Conservation (phyloP, 2,888 invertebrate genomes). For the Ametastegia equiseti region DNA sequence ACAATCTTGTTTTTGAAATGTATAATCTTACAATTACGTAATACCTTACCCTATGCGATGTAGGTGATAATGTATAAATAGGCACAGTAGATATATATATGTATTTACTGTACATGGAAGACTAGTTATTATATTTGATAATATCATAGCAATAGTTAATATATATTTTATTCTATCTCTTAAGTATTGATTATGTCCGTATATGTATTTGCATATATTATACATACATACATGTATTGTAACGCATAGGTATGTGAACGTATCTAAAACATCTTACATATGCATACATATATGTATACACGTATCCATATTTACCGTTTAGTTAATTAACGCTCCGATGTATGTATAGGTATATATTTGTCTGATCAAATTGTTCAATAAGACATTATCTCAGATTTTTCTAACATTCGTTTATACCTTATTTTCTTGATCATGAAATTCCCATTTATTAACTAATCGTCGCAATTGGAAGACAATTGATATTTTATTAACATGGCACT, state of each 20-base stretch:
- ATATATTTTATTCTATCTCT: slow-evolving; percentile 5
- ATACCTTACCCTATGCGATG: slow-evolving; percentile 42
- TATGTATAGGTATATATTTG: background rate
- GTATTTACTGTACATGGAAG: slow-evolving; percentile 61
- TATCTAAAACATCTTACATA: no score
- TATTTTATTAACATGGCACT: background rate
- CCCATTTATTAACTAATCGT: background rate
- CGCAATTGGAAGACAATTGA: slow-evolving; percentile 14
- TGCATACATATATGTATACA: background rate
- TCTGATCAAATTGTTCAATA: background rate
- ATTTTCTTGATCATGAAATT: background rate
- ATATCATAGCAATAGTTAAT: background rate
- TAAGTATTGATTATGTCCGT: slow-evolving; percentile 15
- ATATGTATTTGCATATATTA: background rate
- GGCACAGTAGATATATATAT: slow-evolving; percentile 26
- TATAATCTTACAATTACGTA: slow-evolving; percentile 29
- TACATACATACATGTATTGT: background rate
- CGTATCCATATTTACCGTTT: background rate
- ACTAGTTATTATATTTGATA: slow-evolving; percentile 52
- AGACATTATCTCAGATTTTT: background rate
- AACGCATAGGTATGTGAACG: background rate
- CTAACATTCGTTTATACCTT: background rate
- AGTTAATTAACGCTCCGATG: background rate
- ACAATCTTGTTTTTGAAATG: slow-evolving; percentile 68
- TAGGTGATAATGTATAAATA: background rate